These are phyloP conservation scores for Carapus acus DNA, from an alignment of 2,797 vertebrate species.

Conservation along the genomic window DNA sequence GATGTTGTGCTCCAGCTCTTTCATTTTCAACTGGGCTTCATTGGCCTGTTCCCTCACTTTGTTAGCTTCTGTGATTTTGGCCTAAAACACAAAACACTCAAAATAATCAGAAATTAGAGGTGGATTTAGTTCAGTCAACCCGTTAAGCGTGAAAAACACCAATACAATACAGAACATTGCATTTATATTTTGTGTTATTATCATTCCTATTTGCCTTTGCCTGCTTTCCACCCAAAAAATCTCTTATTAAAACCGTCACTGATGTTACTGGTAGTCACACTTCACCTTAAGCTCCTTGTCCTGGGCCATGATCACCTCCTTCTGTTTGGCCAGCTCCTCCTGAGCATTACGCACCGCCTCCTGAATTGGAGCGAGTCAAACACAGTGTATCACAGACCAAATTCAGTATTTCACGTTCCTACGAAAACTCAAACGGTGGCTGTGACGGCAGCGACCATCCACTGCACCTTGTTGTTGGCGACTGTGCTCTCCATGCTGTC, in stretches of 20 bases:
- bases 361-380: slow-evolving; percentile 64
- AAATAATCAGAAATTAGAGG: no score
- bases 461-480: slow-evolving; percentile 78
- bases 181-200: no score
- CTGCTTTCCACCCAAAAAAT: no score
- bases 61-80: slow-evolving; percentile 72
- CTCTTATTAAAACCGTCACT: no score
- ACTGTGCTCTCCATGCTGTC: slow-evolving; percentile 75
- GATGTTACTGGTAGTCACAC: not conserved
- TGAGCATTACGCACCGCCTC: slow-evolving; percentile 80
- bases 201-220: no score
- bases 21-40: slow-evolving; percentile 83
- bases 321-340: slow-evolving; percentile 81
- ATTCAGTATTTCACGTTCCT: no score
- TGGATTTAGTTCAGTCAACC: no score
- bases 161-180: no score
- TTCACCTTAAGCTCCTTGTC: slow-evolving; percentile 80
- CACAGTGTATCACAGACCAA: not conserved
- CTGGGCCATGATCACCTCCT: slow-evolving; percentile 78
- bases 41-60: slow-evolving; percentile 79
- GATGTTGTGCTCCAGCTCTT: slow-evolving; percentile 85
- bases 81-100: slow-evolving; percentile 31
- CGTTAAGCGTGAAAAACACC: no score
- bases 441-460: not conserved
- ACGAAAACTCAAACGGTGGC: no score